Base-by-base conservation (phyloP, 2,888 invertebrate species). In the Sphecodes monilicornis region DNA sequence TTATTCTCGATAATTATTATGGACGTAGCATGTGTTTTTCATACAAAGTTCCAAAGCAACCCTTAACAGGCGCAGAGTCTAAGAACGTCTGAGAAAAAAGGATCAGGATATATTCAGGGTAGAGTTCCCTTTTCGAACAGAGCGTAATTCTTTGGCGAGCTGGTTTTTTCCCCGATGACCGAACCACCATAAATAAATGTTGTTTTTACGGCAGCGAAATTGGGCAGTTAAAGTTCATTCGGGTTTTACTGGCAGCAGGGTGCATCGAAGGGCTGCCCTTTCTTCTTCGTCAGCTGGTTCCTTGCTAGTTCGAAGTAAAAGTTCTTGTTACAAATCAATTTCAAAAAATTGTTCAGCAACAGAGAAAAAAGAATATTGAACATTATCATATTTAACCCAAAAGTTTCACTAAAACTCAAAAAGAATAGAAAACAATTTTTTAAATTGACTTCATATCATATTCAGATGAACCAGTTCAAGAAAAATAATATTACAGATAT, bases 171-270 rank as follows among this genome's bases (percentile, higher is more conserved):
- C 89, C 88, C 91, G 92, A 91, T 90, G 92, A 76, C 50, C 92
- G 91, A 93, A 92, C 92, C 89, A 92, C 92, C 94, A 92, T 94
- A 94, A 94, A 94, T 94, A 94, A 94, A 94, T 93, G 94, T 93
- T 94, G 94, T 93, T 94, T 94, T 94, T 94, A 94, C 93, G 93
- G 93, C 94, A 93, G 93, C 93, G 92, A 94, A 94, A 94, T 94
- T 94, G 94, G 94, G 92, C 94, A 91, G 94, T 93, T 94, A 94
- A 94, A 85, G 81, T 82, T 76, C 79, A 83, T 80, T 80, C 87
- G 82, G 46, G 57, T 91, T 93, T 93, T 93, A 91, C 91, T 88
- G 91, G 87, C 88, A 77, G 80, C 78, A 36, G 46, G 43, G 77
- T 81, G 66, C 70, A 71, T 80, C 73, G n/a, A 71, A 66, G 72